Evolutionary conservation across 2,888 invertebrate species (phyloP).

Genomic region (Oeneis ivallda): DNA sequence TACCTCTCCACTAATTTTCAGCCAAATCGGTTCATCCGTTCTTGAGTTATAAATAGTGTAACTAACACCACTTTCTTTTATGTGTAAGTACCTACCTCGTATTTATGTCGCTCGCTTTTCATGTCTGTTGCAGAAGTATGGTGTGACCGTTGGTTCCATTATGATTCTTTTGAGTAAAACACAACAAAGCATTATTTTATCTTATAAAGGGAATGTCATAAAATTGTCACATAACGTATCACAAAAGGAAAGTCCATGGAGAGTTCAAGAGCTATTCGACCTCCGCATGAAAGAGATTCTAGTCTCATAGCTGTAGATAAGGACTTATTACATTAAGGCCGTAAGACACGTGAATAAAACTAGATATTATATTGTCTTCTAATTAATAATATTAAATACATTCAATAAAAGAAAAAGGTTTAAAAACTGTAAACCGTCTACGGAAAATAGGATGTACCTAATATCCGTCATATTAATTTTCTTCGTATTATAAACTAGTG

Average conservation of each 20-base stretch:
- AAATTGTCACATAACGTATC: slow-evolving; percentile 12
- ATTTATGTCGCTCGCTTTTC: neutral
- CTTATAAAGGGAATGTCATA: slow-evolving; percentile 2
- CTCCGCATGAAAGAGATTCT: slow-evolving; percentile 9
- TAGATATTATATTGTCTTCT: too few relatives aligned
- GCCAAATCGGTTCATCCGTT: too few relatives aligned
- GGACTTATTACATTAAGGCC: slow-evolving; percentile 1
- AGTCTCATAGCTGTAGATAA: neutral
- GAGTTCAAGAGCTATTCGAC: slow-evolving; percentile 8
- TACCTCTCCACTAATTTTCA: too few relatives aligned
- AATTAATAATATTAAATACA: too few relatives aligned
- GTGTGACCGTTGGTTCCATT: neutral
- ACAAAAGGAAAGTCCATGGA: neutral
- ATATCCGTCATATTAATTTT: too few relatives aligned
- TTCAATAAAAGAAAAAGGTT: too few relatives aligned
- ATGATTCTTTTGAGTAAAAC: neutral
- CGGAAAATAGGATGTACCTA: too few relatives aligned
- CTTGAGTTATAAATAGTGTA: too few relatives aligned
- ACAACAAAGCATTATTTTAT: slow-evolving; percentile 1
- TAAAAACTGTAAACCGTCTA: too few relatives aligned
- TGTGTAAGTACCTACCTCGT: too few relatives aligned
- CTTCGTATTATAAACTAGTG: too few relatives aligned
- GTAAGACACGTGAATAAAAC: neutral
- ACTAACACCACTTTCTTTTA: too few relatives aligned
- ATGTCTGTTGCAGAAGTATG: neutral